These are phyloP conservation scores for Dicrostonyx torquatus DNA, from an alignment of 2,797 vertebrate species.

Conservation along the genomic window DNA sequence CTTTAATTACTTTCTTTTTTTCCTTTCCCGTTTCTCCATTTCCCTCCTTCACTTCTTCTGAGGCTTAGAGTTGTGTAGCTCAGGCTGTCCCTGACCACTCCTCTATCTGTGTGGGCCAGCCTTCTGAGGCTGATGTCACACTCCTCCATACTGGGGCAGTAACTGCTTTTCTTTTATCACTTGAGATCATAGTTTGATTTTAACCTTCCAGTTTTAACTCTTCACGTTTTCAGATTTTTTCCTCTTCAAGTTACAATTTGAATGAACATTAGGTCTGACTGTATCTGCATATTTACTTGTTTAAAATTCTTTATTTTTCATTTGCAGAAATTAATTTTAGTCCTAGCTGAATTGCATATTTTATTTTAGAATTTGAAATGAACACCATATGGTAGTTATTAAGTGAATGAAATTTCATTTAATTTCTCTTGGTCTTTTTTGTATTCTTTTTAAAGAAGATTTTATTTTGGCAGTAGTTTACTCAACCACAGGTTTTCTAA, in stretches of 20 bases:
- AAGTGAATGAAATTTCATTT: slow-evolving; percentile 56
- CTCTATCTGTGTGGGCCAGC: neutral
- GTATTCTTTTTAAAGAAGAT: neutral
- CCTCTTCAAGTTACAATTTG: slow-evolving; percentile 28
- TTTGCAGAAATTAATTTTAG: slow-evolving; percentile 63
- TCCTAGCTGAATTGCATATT: neutral
- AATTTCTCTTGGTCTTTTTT: slow-evolving; percentile 46
- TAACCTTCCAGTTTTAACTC: slow-evolving; percentile 49
- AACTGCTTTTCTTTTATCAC: slow-evolving; percentile 29
- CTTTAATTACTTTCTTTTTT: slow-evolving; percentile 27
- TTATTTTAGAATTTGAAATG: slow-evolving; percentile 59
- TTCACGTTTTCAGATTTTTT: slow-evolving; percentile 41
- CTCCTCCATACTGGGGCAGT: neutral
- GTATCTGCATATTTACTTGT: slow-evolving; percentile 37
- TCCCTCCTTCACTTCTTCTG: neutral
- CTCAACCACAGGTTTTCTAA: neutral
- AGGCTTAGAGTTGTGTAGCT: neutral
- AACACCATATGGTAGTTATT: slow-evolving; percentile 37
- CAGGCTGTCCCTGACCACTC: neutral
- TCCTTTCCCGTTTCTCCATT: neutral
- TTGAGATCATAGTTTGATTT: slow-evolving; percentile 39
- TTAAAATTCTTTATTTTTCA: slow-evolving; percentile 41
- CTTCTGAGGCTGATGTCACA: neutral
- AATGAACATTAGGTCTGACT: slow-evolving; percentile 23
- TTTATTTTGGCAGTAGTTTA: slow-evolving; percentile 10